Base-by-base conservation (phyloP, 2,888 invertebrate genomes). In the Drosophila atroscutellata region DNA sequence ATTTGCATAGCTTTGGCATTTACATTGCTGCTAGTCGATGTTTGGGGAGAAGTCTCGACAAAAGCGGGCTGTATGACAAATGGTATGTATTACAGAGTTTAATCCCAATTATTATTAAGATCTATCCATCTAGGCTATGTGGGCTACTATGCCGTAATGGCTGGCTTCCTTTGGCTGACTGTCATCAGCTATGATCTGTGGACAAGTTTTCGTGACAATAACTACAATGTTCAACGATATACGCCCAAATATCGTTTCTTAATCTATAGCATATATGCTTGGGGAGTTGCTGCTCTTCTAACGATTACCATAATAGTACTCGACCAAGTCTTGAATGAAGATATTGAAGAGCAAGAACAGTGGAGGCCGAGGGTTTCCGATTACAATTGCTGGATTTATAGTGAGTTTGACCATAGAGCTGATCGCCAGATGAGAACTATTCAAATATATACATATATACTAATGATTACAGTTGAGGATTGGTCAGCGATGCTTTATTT, bases 121-220 rank as follows among this genome's bases (percentile, higher is more conserved):
- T 30, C 9, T 49, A 28, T 49, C 4, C 9, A 36, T 6, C 4
- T n/a, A 92, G 92, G 91, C 13, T 90, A 80, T 36, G 7, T 81
- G 9, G 83, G 88, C 54, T 95, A 96, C 92, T 97, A 95, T 92
- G 95, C 95, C 68, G 96, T 97, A 90, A 94, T 97, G 93, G 95
- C 95, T 30, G 96, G 96, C 76, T 97, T 97, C 94, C 96, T 96
- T 91, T 97, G 97, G 97, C 94, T 97, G 83, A 97, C 96, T 90
- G 95, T 97, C 15, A 97, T 97, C 94, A 97, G 97, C 91, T 95
- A 96, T 91, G 97, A 97, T 91, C 95, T 97, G 85, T 97, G 96
- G 96, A 95, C 95, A 93, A 80, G 77, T 57, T 84, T 92, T 32
- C 79, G 83, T 0, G 73, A 75, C 1, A 79, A 68, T 26, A 66